Evolutionary conservation across 2,888 invertebrate genomes (phyloP), one percentile per base, ranked within the genome.

Genomic region (Cephus rjabovi): DNA sequence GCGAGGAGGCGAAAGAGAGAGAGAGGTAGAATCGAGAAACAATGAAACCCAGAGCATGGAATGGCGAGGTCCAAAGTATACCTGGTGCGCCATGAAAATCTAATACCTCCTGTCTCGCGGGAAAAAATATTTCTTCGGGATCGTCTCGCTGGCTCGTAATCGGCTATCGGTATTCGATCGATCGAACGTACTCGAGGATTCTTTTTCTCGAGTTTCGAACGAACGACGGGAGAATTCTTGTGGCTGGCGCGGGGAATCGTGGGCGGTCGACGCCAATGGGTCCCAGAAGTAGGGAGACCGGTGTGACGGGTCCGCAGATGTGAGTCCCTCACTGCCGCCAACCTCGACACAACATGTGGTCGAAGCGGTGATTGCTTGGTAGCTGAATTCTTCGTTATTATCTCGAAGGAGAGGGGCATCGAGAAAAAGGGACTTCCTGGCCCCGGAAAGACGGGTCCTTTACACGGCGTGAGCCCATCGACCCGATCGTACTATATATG

Each of bases 301-400:
- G 91, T 91, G 86, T 90, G 90, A 91, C 91, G 88, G 88, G 90
- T 90, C 88, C 87, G 90, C 89, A 91, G 89, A 90, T 89, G 89
- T 87, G 86, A 86, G 85, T 81, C 81, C 84, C 85, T 76, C 81
- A 81, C 82, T 80, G 79, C 76, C 79, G 83, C 79, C 74, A 73
- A 79, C 76, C 77, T 82, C 84, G 85, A 87, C 81, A 82, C 85
- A 88, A 86, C 86, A 87, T 88, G 86, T 87, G 89, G 86, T 86
- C 83, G 84, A 83, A 76, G 80, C 73, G 76, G 79, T 84, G 85
- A 86, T 85, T 85, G 83, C 84, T 82, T 77, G 82, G 80, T 83
- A 82, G 82, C 82, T 37, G 79, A 82, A 80, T 82, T 80, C 79
- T 75, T 79, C 80, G 77, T 82, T 80, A 81, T 80, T 82, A 81